Percentiles rank a stretch among this genome's conserved stretches.
phyloP scores from a whole-genome alignment of 2,113 vertebrate genomes.

The Gobiocypris rarus region DNA sequence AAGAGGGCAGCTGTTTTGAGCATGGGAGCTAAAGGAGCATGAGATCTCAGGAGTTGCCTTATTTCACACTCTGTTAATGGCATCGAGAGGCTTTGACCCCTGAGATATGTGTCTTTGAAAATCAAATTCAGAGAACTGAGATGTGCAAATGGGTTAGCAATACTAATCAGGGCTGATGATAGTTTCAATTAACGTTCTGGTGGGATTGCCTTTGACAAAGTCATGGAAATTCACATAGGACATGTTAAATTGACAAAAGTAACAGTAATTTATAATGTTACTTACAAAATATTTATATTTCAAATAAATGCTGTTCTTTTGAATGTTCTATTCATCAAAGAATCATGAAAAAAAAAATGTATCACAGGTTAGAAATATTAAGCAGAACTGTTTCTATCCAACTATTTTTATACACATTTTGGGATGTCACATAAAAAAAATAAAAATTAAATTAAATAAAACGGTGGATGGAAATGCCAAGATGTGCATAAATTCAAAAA shows the following conservation, averaged over 20 bases:
- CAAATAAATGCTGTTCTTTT: not conserved
- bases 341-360: not conserved
- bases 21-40: slow-evolving; percentile 12
- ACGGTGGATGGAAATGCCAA: no score
- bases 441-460: no score
- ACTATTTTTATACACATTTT: no score
- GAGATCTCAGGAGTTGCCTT: slow-evolving; percentile 16
- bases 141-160: not conserved
- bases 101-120: not conserved
- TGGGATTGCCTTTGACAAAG: not conserved
- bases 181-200: not conserved
- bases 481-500: no score
- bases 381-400: not conserved
- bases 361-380: not conserved
- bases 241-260: no score
- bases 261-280: no score
- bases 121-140: not conserved
- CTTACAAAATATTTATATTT: not conserved
- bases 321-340: not conserved
- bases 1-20: slow-evolving; percentile 5
- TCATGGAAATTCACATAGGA: not conserved
- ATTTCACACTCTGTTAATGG: slow-evolving; percentile 37
- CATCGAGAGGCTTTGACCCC: not conserved
- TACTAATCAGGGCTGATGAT: not conserved
- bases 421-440: no score